Conservation (phyloP, 2,797 vertebrate genomes). For the Trematomus bernacchii region DNA sequence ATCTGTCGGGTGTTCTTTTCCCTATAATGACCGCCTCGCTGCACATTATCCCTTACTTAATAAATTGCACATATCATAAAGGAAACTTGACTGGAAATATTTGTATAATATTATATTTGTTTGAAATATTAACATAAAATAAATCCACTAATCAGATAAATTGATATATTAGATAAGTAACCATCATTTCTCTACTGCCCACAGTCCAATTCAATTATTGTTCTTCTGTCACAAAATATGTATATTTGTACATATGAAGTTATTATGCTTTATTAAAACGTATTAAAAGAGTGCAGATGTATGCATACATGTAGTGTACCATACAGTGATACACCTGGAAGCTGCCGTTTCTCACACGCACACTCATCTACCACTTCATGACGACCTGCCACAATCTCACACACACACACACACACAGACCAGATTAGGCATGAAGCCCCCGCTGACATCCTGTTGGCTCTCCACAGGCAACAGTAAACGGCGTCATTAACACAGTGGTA, state of each 20-base stretch:
- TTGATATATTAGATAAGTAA: no score
- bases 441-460: slow-evolving; percentile 73
- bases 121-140: no score
- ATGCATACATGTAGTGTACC: slow-evolving; percentile 4
- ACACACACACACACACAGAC: slow-evolving; percentile 35
- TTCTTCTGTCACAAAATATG: neutral
- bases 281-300: neutral
- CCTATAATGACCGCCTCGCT: no score
- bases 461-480: slow-evolving; percentile 79
- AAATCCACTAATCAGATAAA: no score
- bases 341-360: slow-evolving; percentile 26
- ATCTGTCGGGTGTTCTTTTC: no score
- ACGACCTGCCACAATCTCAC: slow-evolving; percentile 45
- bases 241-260: neutral
- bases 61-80: no score
- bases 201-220: neutral
- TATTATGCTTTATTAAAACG: slow-evolving; percentile 2
- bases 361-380: slow-evolving; percentile 37
- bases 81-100: neutral
- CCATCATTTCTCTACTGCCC: neutral
- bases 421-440: slow-evolving; percentile 69
- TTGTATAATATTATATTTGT: no score
- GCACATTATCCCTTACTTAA: no score
- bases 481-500: slow-evolving; percentile 86
- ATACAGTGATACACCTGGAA: slow-evolving; percentile 57